phyloP scores from a whole-genome alignment of 1,140 invertebrate species.

The Tetraneura akinire region DNA sequence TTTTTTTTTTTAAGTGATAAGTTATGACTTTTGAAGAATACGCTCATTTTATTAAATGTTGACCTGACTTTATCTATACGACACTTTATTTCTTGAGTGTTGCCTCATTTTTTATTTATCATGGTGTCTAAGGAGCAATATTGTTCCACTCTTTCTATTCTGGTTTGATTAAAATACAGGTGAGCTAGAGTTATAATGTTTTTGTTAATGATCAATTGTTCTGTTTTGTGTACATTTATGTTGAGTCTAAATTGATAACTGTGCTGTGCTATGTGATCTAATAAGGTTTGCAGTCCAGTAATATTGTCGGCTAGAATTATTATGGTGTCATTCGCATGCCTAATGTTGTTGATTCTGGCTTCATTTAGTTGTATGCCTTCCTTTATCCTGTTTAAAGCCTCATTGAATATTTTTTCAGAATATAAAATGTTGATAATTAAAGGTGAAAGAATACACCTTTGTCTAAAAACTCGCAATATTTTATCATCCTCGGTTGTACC shows the following conservation, averaged over 20 bases:
- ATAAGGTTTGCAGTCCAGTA: conserved; percentile 41
- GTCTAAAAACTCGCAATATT: too few species aligned
- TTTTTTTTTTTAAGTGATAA: conserved; percentile 36
- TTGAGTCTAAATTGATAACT: conserved; percentile 49
- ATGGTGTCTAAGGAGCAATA: conserved; percentile 39
- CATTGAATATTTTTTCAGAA: too few species aligned
- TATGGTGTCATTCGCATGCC: conserved; percentile 52
- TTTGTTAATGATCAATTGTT: conserved; percentile 36
- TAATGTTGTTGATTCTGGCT: conserved; percentile 42
- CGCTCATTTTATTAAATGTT: conserved; percentile 48
- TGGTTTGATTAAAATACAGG: not conserved
- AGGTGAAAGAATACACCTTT: too few species aligned
- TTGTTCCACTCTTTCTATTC: too few species aligned
- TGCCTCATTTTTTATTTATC: conserved; percentile 49
- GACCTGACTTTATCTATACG: conserved; percentile 49
- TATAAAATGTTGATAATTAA: too few species aligned
- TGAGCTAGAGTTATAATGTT: conserved; percentile 5
- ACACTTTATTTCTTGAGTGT: too few species aligned
- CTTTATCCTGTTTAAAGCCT: too few species aligned
- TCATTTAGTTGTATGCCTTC: too few species aligned
- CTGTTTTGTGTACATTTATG: conserved; percentile 50
- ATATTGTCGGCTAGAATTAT: conserved; percentile 38
- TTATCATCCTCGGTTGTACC: too few species aligned
- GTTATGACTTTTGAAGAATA: conserved; percentile 28
- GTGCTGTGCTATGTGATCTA: conserved; percentile 32